These are phyloP conservation scores for Trissolcus brochymenae DNA, from an alignment of 2,888 invertebrate genomes.

Conservation along the genomic window DNA sequence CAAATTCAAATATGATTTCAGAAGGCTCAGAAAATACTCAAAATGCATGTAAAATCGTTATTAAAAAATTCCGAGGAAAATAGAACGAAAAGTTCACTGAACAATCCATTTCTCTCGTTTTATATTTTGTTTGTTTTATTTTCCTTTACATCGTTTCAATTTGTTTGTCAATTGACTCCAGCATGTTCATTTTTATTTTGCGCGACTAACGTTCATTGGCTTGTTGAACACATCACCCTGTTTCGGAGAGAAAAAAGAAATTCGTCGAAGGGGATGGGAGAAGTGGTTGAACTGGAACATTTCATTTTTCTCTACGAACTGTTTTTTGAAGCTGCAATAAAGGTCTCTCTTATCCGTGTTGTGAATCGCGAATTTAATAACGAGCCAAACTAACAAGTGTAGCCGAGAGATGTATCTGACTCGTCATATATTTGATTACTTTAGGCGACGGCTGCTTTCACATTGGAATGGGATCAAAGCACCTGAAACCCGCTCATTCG, in stretches of 20 bases:
- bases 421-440: conserved; percentile 90
- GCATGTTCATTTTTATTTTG: conserved; percentile 36
- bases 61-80: background rate
- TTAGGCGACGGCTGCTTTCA: conserved; percentile 98
- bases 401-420: conserved; percentile 66
- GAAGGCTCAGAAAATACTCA: conserved; percentile 50
- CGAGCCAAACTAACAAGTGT: conserved; percentile 39
- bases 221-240: conserved; percentile 8
- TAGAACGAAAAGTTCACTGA: conserved; percentile 51
- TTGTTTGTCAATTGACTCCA: too few relatives aligned
- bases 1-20: background rate
- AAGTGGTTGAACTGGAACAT: background rate
- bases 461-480: conserved; percentile 94
- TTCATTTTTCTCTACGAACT: conserved; percentile 28
- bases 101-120: background rate
- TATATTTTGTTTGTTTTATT: too few relatives aligned
- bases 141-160: too few relatives aligned
- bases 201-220: conserved; percentile 33
- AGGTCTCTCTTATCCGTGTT: conserved; percentile 18
- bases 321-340: background rate
- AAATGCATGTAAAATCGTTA: conserved; percentile 43
- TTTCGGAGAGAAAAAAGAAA: background rate
- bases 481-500: conserved; percentile 84
- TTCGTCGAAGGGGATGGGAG: too few relatives aligned
- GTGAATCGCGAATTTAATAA: conserved; percentile 35